phyloP scores from a whole-genome alignment of 1,140 invertebrate genomes.

The Drosophila aff. region DNA sequence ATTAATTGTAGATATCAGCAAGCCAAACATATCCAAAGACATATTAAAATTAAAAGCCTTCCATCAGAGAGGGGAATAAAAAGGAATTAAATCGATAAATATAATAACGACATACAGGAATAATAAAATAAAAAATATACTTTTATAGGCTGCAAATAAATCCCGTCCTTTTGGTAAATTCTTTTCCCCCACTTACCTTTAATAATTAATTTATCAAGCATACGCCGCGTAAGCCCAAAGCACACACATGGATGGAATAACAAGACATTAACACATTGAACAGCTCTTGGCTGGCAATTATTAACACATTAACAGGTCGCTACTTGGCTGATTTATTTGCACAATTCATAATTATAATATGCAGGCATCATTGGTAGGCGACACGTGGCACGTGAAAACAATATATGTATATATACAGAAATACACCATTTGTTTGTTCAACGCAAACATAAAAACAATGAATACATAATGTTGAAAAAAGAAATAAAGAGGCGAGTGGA shows the following conservation, averaged over 20 bases:
- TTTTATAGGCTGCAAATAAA: slow-evolving; percentile 65
- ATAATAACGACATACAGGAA: not conserved
- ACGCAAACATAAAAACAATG: slow-evolving; percentile 65
- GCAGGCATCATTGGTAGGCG: slow-evolving; percentile 42
- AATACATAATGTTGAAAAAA: slow-evolving; percentile 47
- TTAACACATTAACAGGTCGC: slow-evolving; percentile 75
- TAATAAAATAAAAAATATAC: not conserved
- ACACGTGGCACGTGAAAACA: slow-evolving; percentile 62
- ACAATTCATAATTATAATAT: slow-evolving; percentile 71
- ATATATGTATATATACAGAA: slow-evolving; percentile 35
- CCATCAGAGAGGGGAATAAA: not conserved
- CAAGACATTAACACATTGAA: slow-evolving; percentile 46
- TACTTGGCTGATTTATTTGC: slow-evolving; percentile 68
- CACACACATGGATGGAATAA: slow-evolving; percentile 5
- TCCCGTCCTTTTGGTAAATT: not conserved
- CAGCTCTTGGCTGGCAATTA: slow-evolving; percentile 58
- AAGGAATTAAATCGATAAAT: not conserved
- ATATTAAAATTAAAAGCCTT: not conserved
- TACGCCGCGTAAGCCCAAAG: slow-evolving; percentile 1
- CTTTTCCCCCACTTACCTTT: not conserved
- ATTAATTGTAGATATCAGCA: not conserved
- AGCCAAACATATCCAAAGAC: not conserved
- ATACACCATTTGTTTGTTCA: slow-evolving; percentile 60
- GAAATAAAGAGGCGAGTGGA: slow-evolving; percentile 18
- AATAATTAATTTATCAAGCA: slow-evolving; percentile 36